These are phyloP conservation scores for Scolanthus callimorphus DNA, from an alignment of 92 coral and sea anemone genomes.

Conservation along the genomic window DNA sequence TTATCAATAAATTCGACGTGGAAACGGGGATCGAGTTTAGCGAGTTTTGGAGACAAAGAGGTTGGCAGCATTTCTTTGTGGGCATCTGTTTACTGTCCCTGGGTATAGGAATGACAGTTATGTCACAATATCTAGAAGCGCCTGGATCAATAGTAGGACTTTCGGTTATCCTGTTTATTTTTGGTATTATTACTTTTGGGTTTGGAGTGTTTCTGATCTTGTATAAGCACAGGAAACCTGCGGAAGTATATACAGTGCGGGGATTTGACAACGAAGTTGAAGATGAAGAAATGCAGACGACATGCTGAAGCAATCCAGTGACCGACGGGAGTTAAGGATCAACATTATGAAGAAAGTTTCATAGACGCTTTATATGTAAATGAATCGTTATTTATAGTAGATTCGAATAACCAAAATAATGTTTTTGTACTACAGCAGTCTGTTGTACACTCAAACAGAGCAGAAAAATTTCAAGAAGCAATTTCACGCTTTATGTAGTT, in stretches of 20 bases:
- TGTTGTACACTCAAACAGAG: no score
- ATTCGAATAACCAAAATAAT: no score
- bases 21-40: conserved; percentile 42
- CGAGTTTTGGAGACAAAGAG: conserved; percentile 53
- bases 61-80: conserved; percentile 49
- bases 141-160: neutral
- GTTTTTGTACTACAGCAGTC: no score
- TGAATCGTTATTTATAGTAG: no score
- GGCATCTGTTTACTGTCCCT: conserved; percentile 24
- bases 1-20: conserved; percentile 40
- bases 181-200: neutral
- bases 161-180: neutral
- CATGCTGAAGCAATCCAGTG: no score
- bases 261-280: neutral
- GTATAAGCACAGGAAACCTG: conserved; percentile 13
- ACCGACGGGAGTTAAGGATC: no score
- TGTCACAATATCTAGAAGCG: conserved; percentile 1
- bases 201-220: conserved; percentile 16
- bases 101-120: conserved; percentile 12
- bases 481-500: no score
- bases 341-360: no score
- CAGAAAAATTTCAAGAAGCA: no score
- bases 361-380: no score
- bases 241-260: conserved; percentile 9
- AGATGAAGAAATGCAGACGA: neutral